phyloP scores from a whole-genome alignment of 2,113 vertebrate species.

The Vulpes vulpes region DNA sequence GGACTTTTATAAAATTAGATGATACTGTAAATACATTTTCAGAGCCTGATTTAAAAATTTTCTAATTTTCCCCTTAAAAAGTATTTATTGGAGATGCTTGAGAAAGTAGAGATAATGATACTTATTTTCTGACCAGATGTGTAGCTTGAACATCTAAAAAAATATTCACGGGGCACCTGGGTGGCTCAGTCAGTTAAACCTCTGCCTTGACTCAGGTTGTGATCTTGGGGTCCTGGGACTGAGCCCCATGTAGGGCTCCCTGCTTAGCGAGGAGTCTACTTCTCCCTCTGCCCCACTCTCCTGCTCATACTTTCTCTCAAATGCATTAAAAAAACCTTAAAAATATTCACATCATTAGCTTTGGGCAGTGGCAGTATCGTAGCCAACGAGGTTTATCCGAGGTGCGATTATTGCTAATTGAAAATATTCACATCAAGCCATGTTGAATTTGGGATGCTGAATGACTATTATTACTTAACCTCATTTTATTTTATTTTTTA shows the following conservation, averaged over 20 bases:
- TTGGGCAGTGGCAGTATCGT: no score
- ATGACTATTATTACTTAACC: background rate
- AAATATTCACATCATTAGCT: background rate
- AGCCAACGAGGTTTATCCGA: no score
- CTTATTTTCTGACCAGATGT: background rate
- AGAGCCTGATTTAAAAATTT: conserved; percentile 41
- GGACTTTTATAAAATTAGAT: conserved; percentile 14
- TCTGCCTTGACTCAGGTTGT: background rate
- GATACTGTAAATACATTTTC: background rate
- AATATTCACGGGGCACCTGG: background rate
- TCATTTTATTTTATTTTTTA: no score
- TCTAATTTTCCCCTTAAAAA: conserved; percentile 18
- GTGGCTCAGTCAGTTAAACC: background rate
- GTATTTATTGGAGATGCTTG: background rate
- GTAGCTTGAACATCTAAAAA: background rate
- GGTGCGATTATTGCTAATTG: no score
- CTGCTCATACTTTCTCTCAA: background rate
- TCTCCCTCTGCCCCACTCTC: background rate
- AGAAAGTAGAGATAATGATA: conserved; percentile 36
- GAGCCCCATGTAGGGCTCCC: background rate
- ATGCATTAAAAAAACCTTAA: no score
- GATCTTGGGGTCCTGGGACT: background rate
- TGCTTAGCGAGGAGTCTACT: background rate
- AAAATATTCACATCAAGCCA: background rate
- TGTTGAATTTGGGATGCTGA: background rate